A percentile compares a stretch with the other conserved stretches of the same genome.
phyloP scores from a whole-genome alignment of 2,113 vertebrate species.

The Stigmatopora argus region DNA sequence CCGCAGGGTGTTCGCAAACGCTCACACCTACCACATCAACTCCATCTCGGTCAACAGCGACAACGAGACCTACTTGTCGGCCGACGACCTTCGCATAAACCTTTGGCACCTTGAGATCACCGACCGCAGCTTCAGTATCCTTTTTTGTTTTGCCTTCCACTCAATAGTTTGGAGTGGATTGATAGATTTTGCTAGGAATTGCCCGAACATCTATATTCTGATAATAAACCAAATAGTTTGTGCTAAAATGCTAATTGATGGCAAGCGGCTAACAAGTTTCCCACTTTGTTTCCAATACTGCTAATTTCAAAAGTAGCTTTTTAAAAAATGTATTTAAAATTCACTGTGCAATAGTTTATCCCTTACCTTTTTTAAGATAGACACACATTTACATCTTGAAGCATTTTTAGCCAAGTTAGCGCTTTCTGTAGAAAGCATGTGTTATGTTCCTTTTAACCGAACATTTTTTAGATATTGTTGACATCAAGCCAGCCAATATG shows the following conservation, averaged over 20 bases:
- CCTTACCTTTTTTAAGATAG: neutral
- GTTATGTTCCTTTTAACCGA: constrained; percentile 40
- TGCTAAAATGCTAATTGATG: neutral
- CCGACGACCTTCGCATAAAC: constrained; percentile 75
- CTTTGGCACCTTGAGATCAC: constrained; percentile 77
- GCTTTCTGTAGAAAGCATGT: neutral
- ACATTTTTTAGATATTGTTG: constrained; percentile 82
- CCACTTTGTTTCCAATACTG: neutral
- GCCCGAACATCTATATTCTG: no score
- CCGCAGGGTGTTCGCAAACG: constrained; percentile 72
- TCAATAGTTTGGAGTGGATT: no score
- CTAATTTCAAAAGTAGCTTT: no score
- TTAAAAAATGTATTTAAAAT: no score
- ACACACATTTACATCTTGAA: neutral
- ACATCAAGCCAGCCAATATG: constrained; percentile 99
- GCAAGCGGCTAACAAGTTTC: neutral
- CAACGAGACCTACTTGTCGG: constrained; percentile 74
- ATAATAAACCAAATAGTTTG: neutral
- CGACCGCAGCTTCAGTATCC: constrained; percentile 78
- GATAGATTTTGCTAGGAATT: neutral
- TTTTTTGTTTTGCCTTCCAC: constrained; percentile 11
- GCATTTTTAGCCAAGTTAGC: no score
- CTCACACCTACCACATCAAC: constrained; percentile 78
- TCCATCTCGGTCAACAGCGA: constrained; percentile 77
- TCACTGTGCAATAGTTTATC: no score